Base-by-base conservation (phyloP, 2,797 vertebrate genomes). In the Aulostomus chinensis region DNA sequence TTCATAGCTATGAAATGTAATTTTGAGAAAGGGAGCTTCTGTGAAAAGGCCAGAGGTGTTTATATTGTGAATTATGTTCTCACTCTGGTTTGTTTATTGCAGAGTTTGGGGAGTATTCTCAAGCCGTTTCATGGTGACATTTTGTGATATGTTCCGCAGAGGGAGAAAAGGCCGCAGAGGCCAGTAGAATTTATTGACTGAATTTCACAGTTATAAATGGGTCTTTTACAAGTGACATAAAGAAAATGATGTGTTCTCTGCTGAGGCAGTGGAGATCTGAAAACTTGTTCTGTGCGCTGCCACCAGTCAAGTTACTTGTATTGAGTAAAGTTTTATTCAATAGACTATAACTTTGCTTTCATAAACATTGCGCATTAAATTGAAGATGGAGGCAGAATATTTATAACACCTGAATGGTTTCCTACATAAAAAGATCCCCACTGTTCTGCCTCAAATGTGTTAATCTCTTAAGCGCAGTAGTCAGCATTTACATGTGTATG, bases 161-260 rank as follows among this genome's bases (percentile, higher is more conserved):
- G 79, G 57, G 38, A 56, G 65, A 79, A 79, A 74, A 76, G 73
- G 76, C 78, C 39, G 56, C 20, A 22, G 82, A 89, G 83, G 83
- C 68, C 80, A 81, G 54, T 50, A 55, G 69, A 86, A 88, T 88
- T 88, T 89, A 90, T 89, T 84, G 83, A 91, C 80, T 85, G 76
- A 57, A 79, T 85, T 89, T 87, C 80, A 80, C 74, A 81, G 76
- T 84, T 87, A 84, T 88, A 89, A 88, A 90, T 78, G 79, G 67
- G 72, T 73, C 62, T 85, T 91, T 90, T 88, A 87, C 80, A 80
- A 84, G 74, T 80, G 76, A 79, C 78, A 81, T 80, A 84, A 87
- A 86, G 80, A 77, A 87, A 84, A 80, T 79, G 71, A 84, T 83
- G 63, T 70, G 68, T 75, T 78, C 65, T 52, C 65, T 7, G 46